phyloP scores from a whole-genome alignment of 2,888 invertebrate genomes.

The Dasypolia templi region DNA sequence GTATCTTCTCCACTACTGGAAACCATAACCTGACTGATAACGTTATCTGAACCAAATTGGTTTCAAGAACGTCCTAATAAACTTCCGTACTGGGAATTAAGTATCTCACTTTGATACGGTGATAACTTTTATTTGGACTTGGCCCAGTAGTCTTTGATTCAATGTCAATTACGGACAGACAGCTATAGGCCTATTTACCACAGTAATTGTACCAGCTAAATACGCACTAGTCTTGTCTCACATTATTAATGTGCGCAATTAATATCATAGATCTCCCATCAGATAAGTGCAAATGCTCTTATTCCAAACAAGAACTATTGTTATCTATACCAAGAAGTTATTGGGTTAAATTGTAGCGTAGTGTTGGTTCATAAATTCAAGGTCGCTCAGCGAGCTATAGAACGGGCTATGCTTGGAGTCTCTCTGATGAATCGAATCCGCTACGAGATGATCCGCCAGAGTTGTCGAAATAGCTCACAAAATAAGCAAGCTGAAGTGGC shows the following conservation, averaged over 20 bases:
- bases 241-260: conserved; percentile 42
- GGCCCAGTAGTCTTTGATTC: neutral
- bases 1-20: neutral
- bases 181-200: neutral
- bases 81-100: neutral
- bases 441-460: too few species aligned
- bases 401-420: too few species aligned
- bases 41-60: conserved; percentile 35
- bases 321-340: conserved; percentile 25
- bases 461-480: too few species aligned
- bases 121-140: conserved; percentile 6
- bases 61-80: conserved; percentile 22
- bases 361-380: too few species aligned
- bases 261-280: conserved; percentile 33
- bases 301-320: conserved; percentile 6
- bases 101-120: neutral
- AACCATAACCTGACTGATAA: conserved; percentile 19
- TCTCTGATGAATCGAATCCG: too few species aligned
- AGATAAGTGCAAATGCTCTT: conserved; percentile 28
- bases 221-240: conserved; percentile 14
- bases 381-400: too few species aligned
- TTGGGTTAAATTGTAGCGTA: conserved; percentile 1
- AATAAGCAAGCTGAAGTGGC: too few species aligned
- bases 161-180: neutral
- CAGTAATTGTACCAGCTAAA: conserved; percentile 14